Evolutionary conservation across 2,888 invertebrate species (phyloP).

Genomic region (Choristoneura rosaceana): DNA sequence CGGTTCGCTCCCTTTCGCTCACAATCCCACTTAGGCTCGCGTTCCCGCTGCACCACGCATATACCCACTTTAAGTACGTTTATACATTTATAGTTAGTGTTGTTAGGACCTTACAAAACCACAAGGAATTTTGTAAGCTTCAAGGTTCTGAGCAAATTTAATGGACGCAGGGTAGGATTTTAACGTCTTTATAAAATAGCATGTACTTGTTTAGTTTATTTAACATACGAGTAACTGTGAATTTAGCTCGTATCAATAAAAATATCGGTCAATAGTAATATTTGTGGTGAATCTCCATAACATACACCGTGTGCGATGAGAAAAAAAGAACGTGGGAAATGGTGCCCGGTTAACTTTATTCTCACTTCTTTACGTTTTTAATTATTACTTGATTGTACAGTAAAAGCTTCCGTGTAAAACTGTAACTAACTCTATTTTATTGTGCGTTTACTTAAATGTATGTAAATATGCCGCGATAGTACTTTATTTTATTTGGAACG

Average conservation of each 20-base stretch:
- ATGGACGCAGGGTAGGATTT: background rate
- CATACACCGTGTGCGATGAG: background rate
- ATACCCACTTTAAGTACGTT: conserved; percentile 44
- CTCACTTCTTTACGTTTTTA: background rate
- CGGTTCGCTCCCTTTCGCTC: background rate
- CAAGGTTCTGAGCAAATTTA: background rate
- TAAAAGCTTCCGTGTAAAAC: background rate
- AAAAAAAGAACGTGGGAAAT: background rate
- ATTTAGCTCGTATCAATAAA: background rate
- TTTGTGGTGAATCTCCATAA: background rate
- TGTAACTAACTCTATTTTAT: background rate
- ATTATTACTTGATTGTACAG: background rate
- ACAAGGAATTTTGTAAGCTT: conserved; percentile 7
- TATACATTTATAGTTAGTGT: conserved; percentile 21
- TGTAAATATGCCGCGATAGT: background rate
- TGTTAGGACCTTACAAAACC: conserved; percentile 20
- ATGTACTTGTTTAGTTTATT: too few species aligned
- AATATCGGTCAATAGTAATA: background rate
- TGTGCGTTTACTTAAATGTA: background rate
- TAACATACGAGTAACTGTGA: background rate
- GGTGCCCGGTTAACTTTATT: background rate
- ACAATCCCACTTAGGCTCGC: conserved; percentile 63
- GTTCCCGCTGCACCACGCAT: conserved; percentile 54
- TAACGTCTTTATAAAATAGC: background rate
- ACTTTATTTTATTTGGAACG: background rate